Evolutionary conservation across 1,140 invertebrate genomes (phyloP), one percentile per base, ranked within the genome.

Genomic region (Lepidurus apus): DNA sequence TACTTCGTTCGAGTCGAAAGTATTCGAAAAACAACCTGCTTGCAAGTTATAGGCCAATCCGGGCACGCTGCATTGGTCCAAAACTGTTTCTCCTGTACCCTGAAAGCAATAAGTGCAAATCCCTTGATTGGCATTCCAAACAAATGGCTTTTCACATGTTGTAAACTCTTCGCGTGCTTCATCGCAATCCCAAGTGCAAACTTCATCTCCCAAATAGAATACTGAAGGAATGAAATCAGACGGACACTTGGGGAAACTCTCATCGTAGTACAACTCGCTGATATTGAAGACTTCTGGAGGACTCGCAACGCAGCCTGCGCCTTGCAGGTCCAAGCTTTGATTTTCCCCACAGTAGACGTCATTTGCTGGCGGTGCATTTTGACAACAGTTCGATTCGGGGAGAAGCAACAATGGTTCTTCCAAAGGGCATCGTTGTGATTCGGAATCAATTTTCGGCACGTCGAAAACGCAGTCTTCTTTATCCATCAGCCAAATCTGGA

Each of bases 1-100:
- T 65, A 65, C 53, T 65, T 65, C 53, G 53, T 65, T 65, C 13
- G 53, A 65, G 21, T 65, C 53, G 53, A 65, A 65, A 65, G 53
- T 7, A 21, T 65, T 65, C 53, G 53, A 65, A 65, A 65, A 65
- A 21, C 53, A 65, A 7, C 53, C 53, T 5, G 53, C 53, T 65
- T 65, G 17, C 13, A 65, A 65, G 53, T 65, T 65, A 21, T 65
- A 65, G 53, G 21, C 53, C 8, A 65, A 21, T 21, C 53, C 53
- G 5, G 53, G 53, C 13, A 65, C 53, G 53, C 53, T 65, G 53
- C 53, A 65, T 8, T 65, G 53, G 53, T 65, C 53, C 53, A 65
- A 21, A 21, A 7, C 53, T 11, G 53, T 7, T 21, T 65, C 53
- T 13, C 17, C 45, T 17, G 45, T 7, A 65, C 8, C 21, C 53